Evolutionary conservation across 35 echinoderm and acorn worm genomes (phyloP).

Genomic region (Ophiothrix spiculata): DNA sequence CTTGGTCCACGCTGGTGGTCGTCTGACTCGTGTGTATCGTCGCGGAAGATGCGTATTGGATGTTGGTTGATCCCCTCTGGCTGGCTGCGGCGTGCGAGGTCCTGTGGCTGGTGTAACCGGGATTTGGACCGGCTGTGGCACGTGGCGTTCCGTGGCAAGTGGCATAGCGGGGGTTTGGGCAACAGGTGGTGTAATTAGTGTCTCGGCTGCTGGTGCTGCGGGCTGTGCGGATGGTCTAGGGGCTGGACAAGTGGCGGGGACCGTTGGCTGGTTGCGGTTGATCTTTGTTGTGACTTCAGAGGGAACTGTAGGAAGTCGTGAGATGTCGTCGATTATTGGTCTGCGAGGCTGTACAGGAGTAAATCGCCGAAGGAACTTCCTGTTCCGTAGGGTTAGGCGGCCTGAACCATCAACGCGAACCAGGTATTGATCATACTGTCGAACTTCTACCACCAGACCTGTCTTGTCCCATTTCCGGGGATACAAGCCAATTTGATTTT

Average conservation of each 20-base stretch:
- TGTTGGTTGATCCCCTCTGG: not conserved
- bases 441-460: conserved; percentile 29
- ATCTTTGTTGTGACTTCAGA: too few species aligned
- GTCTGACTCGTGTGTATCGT: not conserved
- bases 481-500: conserved; percentile 1
- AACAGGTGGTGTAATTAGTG: not conserved
- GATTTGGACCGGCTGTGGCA: not conserved
- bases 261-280: too few species aligned
- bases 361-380: conserved; percentile 23
- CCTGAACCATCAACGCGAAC: conserved; percentile 40
- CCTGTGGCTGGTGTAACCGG: not conserved
- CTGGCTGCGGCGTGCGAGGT: not conserved
- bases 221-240: not conserved
- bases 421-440: conserved; percentile 11
- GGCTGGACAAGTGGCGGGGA: too few species aligned
- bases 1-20: not conserved
- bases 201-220: not conserved
- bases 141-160: not conserved
- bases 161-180: not conserved
- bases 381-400: conserved; percentile 7
- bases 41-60: not conserved
- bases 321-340: too few species aligned
- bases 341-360: not conserved
- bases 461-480: conserved; percentile 44
- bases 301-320: too few species aligned